A percentile compares a stretch with the other conserved stretches of the same genome.
phyloP scores from a whole-genome alignment of 2,113 vertebrate species.

The Catharus bicknelli region DNA sequence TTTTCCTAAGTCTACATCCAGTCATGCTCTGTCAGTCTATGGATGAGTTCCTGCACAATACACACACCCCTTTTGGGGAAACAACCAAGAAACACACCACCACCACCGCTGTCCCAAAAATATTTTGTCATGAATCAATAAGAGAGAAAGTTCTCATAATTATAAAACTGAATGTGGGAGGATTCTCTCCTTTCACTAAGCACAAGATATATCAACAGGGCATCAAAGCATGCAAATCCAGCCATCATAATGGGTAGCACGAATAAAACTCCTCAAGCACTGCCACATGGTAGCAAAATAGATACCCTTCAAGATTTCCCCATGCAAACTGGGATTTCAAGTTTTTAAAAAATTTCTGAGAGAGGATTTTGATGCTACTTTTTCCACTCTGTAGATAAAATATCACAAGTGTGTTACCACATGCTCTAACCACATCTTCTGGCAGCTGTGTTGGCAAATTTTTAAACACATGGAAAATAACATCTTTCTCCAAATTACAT shows the following conservation, averaged over 20 bases:
- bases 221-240: not conserved
- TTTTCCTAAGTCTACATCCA: not conserved
- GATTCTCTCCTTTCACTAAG: not conserved
- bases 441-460: not conserved
- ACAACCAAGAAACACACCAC: fast-evolving
- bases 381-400: not conserved
- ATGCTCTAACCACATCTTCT: not conserved
- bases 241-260: not conserved
- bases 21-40: not conserved
- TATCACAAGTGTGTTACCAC: not conserved
- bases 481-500: not conserved
- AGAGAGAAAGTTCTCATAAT: not conserved
- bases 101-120: too few species aligned
- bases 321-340: not conserved
- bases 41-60: not conserved
- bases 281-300: not conserved
- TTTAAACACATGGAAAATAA: not conserved
- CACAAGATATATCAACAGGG: not conserved
- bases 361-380: not conserved
- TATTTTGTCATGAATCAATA: not conserved
- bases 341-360: not conserved
- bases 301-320: not conserved
- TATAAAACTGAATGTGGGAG: not conserved
- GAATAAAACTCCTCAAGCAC: not conserved
- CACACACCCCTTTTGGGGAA: not conserved